A percentile compares a stretch with the other conserved stretches of the same genome.
Conservation (phyloP, 2,797 vertebrate genomes). For the Enteromius anoplus region DNA sequence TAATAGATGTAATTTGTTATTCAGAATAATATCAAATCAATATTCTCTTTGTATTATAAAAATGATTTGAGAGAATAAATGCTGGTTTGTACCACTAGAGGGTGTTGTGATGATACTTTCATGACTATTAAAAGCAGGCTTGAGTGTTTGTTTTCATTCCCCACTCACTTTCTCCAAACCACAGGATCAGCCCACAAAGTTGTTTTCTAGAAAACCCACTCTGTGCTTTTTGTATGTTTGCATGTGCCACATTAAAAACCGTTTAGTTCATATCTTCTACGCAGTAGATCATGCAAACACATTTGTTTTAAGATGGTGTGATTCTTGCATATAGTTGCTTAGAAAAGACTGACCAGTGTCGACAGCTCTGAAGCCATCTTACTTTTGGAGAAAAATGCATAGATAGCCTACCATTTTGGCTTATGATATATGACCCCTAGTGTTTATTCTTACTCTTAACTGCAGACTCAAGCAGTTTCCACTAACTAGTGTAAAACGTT, state of each 20-base stretch:
- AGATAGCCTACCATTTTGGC: not conserved
- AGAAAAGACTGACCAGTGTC: not conserved
- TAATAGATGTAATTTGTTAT: slow-evolving; percentile 35
- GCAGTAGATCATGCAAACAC: not conserved
- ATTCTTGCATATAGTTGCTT: not conserved
- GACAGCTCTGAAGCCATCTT: not conserved
- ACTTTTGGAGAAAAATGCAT: not conserved
- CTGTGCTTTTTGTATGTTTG: not conserved
- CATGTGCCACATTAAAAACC: not conserved
- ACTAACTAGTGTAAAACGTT: slow-evolving; percentile 6
- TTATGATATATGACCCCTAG: slow-evolving; percentile 32
- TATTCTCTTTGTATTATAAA: not conserved
- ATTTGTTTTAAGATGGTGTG: not conserved
- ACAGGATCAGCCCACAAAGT: not conserved
- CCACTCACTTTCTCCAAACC: slow-evolving; percentile 26
- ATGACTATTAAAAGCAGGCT: not conserved
- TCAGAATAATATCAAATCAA: not conserved
- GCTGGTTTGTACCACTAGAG: slow-evolving; percentile 22
- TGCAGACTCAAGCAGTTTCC: slow-evolving; percentile 41
- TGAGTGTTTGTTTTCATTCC: slow-evolving; percentile 24
- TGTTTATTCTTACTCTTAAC: slow-evolving; percentile 47
- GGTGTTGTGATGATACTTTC: slow-evolving; percentile 4
- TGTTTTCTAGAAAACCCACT: not conserved
- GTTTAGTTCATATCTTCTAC: not conserved
- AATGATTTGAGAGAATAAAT: slow-evolving; percentile 20